A percentile compares a stretch with the other conserved stretches of the same genome.
Evolutionary conservation across 2,113 vertebrate genomes (phyloP).

Genomic region (Solea senegalensis): DNA sequence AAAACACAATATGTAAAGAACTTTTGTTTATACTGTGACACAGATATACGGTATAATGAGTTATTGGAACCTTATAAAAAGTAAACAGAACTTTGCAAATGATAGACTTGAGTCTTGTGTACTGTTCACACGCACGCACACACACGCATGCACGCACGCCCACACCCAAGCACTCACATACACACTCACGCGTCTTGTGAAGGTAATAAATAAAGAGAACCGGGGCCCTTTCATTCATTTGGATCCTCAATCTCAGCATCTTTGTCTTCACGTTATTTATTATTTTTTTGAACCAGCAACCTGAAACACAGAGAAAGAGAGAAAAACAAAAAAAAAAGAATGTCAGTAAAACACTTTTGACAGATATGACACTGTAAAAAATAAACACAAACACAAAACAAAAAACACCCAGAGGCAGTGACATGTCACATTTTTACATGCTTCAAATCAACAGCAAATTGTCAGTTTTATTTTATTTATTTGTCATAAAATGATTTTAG

Average conservation of each 20-base stretch:
- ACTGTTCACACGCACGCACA: constrained; percentile 24
- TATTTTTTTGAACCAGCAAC: constrained; percentile 39
- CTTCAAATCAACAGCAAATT: too few relatives aligned
- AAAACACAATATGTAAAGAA: constrained; percentile 74
- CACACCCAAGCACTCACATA: constrained; percentile 19
- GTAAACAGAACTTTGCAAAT: constrained; percentile 72
- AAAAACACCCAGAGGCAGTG: background rate
- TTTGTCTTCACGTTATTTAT: constrained; percentile 33
- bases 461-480: too few relatives aligned
- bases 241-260: constrained; percentile 51
- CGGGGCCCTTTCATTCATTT: constrained; percentile 51
- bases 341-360: constrained; percentile 26
- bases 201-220: constrained; percentile 77
- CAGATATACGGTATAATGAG: constrained; percentile 51
- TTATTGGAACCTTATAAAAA: constrained; percentile 75
- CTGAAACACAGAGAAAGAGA: constrained; percentile 60
- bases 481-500: too few relatives aligned
- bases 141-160: constrained; percentile 14
- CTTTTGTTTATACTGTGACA: constrained; percentile 64
- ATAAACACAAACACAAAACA: background rate
- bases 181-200: constrained; percentile 23
- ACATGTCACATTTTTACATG: background rate
- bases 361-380: background rate
- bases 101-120: constrained; percentile 62
- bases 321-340: constrained; percentile 9